A percentile compares a stretch with the other conserved stretches of the same genome.
Evolutionary conservation across 2,113 vertebrate species (phyloP).

Genomic region (Anolis sagrei): DNA sequence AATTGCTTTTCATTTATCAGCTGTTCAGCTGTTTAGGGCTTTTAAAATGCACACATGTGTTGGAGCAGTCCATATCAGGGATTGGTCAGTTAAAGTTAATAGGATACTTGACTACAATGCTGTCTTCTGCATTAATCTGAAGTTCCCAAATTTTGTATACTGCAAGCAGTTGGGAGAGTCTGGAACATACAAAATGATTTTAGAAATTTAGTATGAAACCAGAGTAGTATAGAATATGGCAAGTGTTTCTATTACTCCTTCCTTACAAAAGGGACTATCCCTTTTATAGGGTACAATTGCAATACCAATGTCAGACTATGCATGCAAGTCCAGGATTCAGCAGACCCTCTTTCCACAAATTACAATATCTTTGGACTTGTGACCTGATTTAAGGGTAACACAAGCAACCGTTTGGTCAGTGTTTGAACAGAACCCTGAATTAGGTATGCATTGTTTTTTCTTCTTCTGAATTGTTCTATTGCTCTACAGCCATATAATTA

Average conservation of each 20-base stretch:
- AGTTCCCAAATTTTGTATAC: not conserved
- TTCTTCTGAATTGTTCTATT: not conserved
- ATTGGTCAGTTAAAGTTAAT: not conserved
- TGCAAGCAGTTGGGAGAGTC: not conserved
- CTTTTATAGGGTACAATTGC: not conserved
- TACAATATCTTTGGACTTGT: not conserved
- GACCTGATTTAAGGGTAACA: not conserved
- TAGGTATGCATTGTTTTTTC: not conserved
- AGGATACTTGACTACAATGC: not conserved
- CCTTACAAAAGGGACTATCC: not conserved
- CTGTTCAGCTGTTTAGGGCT: too few species aligned
- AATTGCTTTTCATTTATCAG: too few species aligned
- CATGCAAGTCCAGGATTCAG: too few species aligned
- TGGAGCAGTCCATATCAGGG: too few species aligned
- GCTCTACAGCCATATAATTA: too few species aligned
- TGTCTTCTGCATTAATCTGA: not conserved
- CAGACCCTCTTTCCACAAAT: too few species aligned
- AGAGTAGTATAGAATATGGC: not conserved
- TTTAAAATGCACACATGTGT: too few species aligned
- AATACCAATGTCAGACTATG: not conserved
- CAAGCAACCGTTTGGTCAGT: not conserved
- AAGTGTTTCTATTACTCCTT: not conserved
- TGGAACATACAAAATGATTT: not conserved
- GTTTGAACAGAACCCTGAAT: not conserved
- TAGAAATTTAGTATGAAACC: not conserved